Base-by-base conservation (phyloP, 2,888 invertebrate genomes). In the Elegia similella region DNA sequence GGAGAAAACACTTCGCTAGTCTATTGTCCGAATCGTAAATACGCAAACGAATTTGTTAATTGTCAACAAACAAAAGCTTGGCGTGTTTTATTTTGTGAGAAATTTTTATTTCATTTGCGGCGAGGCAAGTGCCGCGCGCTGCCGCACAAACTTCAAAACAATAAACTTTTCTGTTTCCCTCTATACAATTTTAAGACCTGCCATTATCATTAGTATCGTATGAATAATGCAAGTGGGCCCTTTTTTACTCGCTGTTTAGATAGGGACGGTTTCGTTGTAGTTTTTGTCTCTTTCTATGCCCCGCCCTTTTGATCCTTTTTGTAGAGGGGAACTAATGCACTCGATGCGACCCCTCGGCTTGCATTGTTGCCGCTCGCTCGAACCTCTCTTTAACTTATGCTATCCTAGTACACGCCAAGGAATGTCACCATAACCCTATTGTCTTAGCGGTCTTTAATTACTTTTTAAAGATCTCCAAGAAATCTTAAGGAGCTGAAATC, bases 171-270 rank as follows among this genome's bases (percentile, higher is more conserved):
- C 70, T 79, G 73, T 75, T 78, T 77, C 73, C 72, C 72, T 75
- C 68, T 70, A 73, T 70, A 73, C 73, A 72, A 70, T 65, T 76
- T 73, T 72, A 76, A 72, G 70, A 72, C 69, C 72, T 71, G 68
- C 72, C 73, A 72, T 78, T 78, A 75, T 72, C 74, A 80, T 82
- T 78, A 78, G 73, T 73, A 73, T 75, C 63, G 66, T 71, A 82
- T 82, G 78, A 82, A 82, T 82, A 79, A 82, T 80, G 80, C 72
- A 80, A 75, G 65, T 63, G 58, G 62, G 62, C 59, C 62, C 68
- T 69, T 68, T 70, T 75, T 76, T 66, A 58, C 52, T 43, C 17
- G 46, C 52, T 54, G 47, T 62, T 60, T 63, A 55, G 60, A 59
- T 55, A 52, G 52, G 58, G 60, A 53, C 50, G 16, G 5, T 38